Percentiles rank a stretch among this genome's conserved stretches.
Conservation (phyloP, 2,113 vertebrate species). For the Leptobrachium ailaonicum region DNA sequence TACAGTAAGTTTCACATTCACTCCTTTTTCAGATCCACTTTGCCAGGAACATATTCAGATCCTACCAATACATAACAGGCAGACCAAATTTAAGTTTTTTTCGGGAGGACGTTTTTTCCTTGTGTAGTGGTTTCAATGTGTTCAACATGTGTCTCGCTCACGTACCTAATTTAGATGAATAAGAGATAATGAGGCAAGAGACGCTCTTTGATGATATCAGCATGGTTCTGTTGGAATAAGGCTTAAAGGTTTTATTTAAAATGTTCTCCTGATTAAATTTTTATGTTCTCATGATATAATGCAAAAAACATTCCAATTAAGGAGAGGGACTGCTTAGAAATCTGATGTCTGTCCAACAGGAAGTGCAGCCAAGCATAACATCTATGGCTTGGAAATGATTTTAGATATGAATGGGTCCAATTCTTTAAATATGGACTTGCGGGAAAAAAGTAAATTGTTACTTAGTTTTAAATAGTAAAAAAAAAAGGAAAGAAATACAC, state of each 20-base stretch:
- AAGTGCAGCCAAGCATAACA: conserved; percentile 35
- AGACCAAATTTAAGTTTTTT: too few relatives aligned
- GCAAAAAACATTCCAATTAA: conserved; percentile 34
- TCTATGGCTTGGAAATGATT: conserved; percentile 16
- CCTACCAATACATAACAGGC: too few relatives aligned
- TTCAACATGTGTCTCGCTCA: conserved; percentile 31
- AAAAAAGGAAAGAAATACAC: too few relatives aligned
- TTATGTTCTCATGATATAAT: conserved; percentile 39
- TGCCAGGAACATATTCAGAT: too few relatives aligned
- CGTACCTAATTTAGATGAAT: conserved; percentile 27
- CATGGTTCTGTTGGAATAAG: background rate
- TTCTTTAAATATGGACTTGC: background rate
- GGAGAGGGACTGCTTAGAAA: conserved; percentile 17
- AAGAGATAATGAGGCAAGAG: conserved; percentile 29
- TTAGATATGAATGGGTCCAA: background rate
- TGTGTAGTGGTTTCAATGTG: conserved; percentile 15
- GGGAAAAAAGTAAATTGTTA: too few relatives aligned
- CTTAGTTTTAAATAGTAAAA: too few relatives aligned
- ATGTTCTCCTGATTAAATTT: conserved; percentile 40
- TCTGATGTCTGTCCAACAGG: conserved; percentile 32
- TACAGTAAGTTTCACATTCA: too few relatives aligned
- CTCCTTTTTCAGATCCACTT: too few relatives aligned
- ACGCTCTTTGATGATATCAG: conserved; percentile 18
- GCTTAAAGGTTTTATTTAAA: background rate
- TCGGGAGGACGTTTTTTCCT: too few relatives aligned